Percentiles rank a stretch among this genome's conserved stretches.
Conservation (phyloP, 2,888 invertebrate genomes). For the Tetragonula carbonaria region DNA sequence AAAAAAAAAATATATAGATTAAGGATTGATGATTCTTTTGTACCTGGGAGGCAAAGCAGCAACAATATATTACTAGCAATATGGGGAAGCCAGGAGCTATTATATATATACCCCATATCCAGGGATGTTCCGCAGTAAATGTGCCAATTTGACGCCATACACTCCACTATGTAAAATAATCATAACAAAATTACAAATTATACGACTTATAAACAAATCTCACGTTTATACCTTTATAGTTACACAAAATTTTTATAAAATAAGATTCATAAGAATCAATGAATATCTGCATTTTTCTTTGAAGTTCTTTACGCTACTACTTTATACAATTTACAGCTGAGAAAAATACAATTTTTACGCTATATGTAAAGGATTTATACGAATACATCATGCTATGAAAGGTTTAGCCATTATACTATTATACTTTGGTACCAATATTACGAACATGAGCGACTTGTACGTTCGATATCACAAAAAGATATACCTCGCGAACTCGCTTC, state of each 20-base stretch:
- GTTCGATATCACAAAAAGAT: conserved; percentile 20
- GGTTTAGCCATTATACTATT: conserved; percentile 5
- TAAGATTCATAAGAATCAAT: neutral
- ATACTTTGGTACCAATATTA: conserved; percentile 18
- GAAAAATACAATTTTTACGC: neutral
- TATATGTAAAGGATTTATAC: conserved; percentile 6
- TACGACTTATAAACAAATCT: neutral
- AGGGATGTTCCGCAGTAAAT: conserved; percentile 93
- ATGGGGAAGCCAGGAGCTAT: conserved; percentile 91
- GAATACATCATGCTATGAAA: neutral
- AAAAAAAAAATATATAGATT: neutral
- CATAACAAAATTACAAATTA: conserved; percentile 28
- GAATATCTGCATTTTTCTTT: neutral
- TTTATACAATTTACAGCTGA: conserved; percentile 1
- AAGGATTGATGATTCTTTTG: conserved; percentile 16
- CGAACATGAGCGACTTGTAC: conserved; percentile 20
- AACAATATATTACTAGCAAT: conserved; percentile 91
- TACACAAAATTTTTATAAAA: too few species aligned
- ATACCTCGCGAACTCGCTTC: conserved; percentile 89
- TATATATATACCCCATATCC: conserved; percentile 95
- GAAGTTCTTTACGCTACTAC: neutral
- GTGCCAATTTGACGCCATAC: conserved; percentile 90
- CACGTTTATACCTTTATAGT: too few species aligned
- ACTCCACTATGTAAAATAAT: conserved; percentile 88
- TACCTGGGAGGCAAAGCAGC: conserved; percentile 89